Evolutionary conservation across 2,113 vertebrate genomes (phyloP), one percentile per base, ranked within the genome.

Genomic region (Rhea americana): DNA sequence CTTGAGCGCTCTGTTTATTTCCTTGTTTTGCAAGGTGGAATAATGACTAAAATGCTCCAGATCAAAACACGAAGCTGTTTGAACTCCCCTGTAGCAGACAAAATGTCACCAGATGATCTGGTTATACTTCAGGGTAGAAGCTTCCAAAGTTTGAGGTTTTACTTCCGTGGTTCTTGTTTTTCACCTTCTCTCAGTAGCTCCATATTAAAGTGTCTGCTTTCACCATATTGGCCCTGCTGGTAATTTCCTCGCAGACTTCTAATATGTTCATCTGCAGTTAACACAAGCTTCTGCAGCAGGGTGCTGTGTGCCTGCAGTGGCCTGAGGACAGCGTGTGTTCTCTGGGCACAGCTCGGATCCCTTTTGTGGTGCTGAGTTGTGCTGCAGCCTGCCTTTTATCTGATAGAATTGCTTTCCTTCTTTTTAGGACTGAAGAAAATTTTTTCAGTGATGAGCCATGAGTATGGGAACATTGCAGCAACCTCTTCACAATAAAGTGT

Each of bases 151-250:
- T 35, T 5, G 15, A 32, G 28, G 19, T 4, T 26, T 30, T 55
- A 9, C 24, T 39, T 51, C 39, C 35, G 26, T 12, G 35, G 30
- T 68, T 17, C 30, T 37, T 61, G 32, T 5, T 7, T 11, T 58
- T 22, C 16, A 4, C 14, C 9, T 56, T 14, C 24, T 1, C 43
- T 70, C 22, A 8, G 19, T 39, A 81, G 50, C 63, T 71, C 37
- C 3, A 1, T 22, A 0, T 41, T n/a, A 3, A 18, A 0, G 13
- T 25, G 39, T 1, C 8, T 59, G 39, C 45, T 51, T 53, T 56
- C 19, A 2, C 21, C n/a, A 28, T 16, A 21, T 30, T 65, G 35
- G 51, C 58, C 41, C 47, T 10, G 20, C 37, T 63, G 48, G 65
- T 21, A 35, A 7, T 53, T 2, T 17, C 53, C 35, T 2, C 35